Evolutionary conservation across 2,797 vertebrate genomes (phyloP).

Genomic region (Sternarchorhynchus goeldii): DNA sequence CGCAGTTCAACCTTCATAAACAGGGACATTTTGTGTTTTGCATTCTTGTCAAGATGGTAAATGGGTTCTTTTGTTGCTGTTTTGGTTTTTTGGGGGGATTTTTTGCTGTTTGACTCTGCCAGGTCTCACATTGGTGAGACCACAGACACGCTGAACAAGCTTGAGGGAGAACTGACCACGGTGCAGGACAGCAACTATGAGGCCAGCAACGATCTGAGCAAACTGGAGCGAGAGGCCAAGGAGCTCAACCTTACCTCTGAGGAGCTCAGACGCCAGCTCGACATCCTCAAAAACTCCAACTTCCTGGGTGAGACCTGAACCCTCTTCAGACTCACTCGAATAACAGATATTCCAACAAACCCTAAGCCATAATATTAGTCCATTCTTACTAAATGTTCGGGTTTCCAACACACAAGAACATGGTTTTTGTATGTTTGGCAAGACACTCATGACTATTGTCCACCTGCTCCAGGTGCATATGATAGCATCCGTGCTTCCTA

Average conservation of each 20-base stretch:
- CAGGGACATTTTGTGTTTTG: not conserved
- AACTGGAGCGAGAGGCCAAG: conserved; percentile 83
- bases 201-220: conserved; percentile 84
- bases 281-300: conserved; percentile 92
- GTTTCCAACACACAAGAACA: not conserved
- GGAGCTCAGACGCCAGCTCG: conserved; percentile 82
- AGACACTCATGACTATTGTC: not conserved
- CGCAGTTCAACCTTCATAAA: not conserved
- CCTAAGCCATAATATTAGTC: not conserved
- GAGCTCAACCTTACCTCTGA: conserved; percentile 86
- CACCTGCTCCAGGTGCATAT: conserved; percentile 81
- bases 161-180: conserved; percentile 86
- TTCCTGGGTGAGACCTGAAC: conserved; percentile 82
- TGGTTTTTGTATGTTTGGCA: not conserved
- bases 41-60: not conserved
- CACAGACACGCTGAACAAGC: conserved; percentile 84
- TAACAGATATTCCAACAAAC: not conserved
- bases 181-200: conserved; percentile 91
- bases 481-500: conserved; percentile 89
- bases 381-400: too few species aligned
- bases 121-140: conserved; percentile 87
- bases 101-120: conserved; percentile 16
- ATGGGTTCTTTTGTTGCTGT: not conserved
- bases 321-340: not conserved
- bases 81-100: not conserved